Evolutionary conservation across 2,113 vertebrate species (phyloP).

Genomic region (Hyperoodon ampullatus): DNA sequence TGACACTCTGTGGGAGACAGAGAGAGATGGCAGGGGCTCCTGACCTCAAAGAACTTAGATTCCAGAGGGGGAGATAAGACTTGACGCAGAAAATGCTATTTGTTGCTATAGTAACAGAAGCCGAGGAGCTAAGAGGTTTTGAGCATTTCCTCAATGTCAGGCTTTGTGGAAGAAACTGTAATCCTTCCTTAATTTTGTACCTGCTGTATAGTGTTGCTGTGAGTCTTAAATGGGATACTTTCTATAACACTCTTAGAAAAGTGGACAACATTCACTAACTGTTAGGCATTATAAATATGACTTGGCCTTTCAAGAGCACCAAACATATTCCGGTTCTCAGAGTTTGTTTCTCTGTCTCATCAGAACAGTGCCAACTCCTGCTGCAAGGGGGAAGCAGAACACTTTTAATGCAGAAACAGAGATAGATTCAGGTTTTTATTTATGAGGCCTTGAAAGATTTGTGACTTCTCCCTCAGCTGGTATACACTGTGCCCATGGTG

Average conservation of each 20-base stretch:
- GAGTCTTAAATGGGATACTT: neutral
- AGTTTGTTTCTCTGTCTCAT: neutral
- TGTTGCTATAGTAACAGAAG: neutral
- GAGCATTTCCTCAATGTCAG: neutral
- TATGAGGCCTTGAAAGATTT: neutral
- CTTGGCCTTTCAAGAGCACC: neutral
- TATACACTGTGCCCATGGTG: no score
- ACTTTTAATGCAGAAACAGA: conserved; percentile 21
- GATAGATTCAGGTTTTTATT: neutral
- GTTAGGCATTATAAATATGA: neutral
- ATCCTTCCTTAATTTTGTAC: neutral
- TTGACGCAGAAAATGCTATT: neutral
- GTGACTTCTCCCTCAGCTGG: neutral
- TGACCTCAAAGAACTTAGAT: neutral
- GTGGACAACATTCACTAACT: neutral
- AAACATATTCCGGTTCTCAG: neutral
- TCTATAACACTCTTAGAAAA: neutral
- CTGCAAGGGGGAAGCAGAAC: neutral
- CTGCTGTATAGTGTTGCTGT: neutral
- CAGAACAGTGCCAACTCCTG: neutral
- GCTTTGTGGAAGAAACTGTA: neutral
- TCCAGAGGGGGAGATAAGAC: neutral
- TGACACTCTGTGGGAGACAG: neutral
- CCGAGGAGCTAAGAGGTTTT: neutral
- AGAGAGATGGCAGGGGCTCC: neutral